phyloP scores from a whole-genome alignment of 2,888 invertebrate genomes.

The Drosophila prostipennis region DNA sequence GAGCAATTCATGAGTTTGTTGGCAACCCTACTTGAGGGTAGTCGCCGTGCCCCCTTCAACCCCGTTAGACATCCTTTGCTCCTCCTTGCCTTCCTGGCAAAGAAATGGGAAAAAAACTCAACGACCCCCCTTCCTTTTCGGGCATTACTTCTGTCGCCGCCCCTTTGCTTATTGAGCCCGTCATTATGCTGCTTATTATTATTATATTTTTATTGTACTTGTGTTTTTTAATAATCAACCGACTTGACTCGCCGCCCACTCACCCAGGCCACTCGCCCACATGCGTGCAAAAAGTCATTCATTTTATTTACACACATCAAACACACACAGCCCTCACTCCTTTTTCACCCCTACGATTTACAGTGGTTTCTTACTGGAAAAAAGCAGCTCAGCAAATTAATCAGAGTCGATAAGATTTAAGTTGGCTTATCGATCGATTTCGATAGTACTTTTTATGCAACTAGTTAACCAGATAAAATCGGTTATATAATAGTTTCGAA shows the following conservation, averaged over 20 bases:
- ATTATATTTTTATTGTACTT: constrained; percentile 71
- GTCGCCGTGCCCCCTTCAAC: constrained; percentile 16
- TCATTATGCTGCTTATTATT: constrained; percentile 64
- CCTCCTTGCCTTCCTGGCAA: constrained; percentile 4
- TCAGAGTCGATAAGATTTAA: too few species aligned
- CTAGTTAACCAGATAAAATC: too few species aligned
- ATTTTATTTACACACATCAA: constrained; percentile 34
- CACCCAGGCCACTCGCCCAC: constrained; percentile 54
- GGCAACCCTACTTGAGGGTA: constrained; percentile 70
- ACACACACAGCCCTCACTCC: background rate
- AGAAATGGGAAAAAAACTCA: constrained; percentile 1
- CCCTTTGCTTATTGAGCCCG: constrained; percentile 50
- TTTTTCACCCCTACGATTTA: background rate
- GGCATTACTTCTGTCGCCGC: constrained; percentile 33
- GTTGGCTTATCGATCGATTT: background rate
- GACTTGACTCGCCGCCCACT: constrained; percentile 54
- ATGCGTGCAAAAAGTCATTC: constrained; percentile 59
- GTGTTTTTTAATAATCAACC: constrained; percentile 72
- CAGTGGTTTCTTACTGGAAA: background rate
- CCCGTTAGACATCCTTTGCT: constrained; percentile 19
- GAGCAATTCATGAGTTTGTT: constrained; percentile 76
- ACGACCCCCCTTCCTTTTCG: constrained; percentile 5
- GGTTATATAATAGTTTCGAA: background rate
- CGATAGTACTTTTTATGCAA: background rate
- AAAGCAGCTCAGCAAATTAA: background rate